Conservation (phyloP, 2,797 vertebrate genomes). For the Peromyscus eremicus region DNA sequence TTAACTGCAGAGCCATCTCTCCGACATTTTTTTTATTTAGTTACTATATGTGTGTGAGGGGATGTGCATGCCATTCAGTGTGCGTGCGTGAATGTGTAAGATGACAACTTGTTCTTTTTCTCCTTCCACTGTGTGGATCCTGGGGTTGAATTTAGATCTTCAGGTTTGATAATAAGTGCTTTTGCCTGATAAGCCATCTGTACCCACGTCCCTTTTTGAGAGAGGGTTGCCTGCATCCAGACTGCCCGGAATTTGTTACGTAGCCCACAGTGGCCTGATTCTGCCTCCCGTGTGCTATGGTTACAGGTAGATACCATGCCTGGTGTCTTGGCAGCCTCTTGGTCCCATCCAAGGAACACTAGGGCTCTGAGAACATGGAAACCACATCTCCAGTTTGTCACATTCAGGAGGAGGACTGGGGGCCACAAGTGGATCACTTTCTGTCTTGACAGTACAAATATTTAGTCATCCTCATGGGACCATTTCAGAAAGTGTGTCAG, state of each 20-base stretch:
- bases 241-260: background rate
- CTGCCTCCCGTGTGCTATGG: background rate
- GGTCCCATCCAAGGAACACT: background rate
- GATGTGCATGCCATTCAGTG: background rate
- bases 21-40: background rate
- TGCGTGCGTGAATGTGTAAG: background rate
- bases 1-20: background rate
- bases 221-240: background rate
- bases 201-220: background rate
- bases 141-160: background rate
- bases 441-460: background rate
- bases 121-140: background rate
- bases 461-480: conserved; percentile 33
- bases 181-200: background rate
- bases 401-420: background rate
- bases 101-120: background rate
- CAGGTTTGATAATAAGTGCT: background rate
- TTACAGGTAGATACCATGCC: background rate
- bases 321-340: background rate
- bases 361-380: conserved; percentile 25
- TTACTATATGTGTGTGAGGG: background rate
- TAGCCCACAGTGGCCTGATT: too few species aligned
- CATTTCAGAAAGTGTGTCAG: background rate
- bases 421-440: background rate
- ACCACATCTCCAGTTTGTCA: conserved; percentile 48